These are phyloP conservation scores for Salticus scenicus DNA, from an alignment of 2,888 invertebrate species.

Conservation along the genomic window DNA sequence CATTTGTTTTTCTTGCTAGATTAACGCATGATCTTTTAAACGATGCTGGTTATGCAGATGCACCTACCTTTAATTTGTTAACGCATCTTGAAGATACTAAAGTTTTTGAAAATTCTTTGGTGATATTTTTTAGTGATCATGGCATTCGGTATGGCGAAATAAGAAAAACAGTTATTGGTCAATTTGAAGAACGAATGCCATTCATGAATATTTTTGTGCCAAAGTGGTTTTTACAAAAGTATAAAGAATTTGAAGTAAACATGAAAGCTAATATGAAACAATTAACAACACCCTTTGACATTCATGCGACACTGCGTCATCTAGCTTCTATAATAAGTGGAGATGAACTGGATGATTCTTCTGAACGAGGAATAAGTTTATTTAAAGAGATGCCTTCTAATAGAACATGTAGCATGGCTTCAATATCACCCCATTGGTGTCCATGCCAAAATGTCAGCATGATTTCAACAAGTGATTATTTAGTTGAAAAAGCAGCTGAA, in stretches of 20 bases:
- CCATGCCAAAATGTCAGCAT: slow-evolving; percentile 72
- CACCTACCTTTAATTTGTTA: slow-evolving; percentile 78
- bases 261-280: slow-evolving; percentile 74
- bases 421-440: slow-evolving; percentile 75
- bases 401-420: slow-evolving; percentile 75
- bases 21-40: slow-evolving; percentile 75
- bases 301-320: slow-evolving; percentile 74
- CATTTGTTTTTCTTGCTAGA: slow-evolving; percentile 75
- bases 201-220: slow-evolving; percentile 75
- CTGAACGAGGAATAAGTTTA: slow-evolving; percentile 73
- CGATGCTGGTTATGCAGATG: slow-evolving; percentile 74
- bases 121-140: slow-evolving; percentile 75
- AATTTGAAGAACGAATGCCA: slow-evolving; percentile 76
- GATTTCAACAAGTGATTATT: slow-evolving; percentile 22
- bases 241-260: slow-evolving; percentile 72
- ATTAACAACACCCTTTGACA: slow-evolving; percentile 76
- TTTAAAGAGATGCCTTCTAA: slow-evolving; percentile 74
- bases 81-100: slow-evolving; percentile 78
- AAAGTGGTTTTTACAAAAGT: slow-evolving; percentile 73
- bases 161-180: slow-evolving; percentile 82
- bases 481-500: slow-evolving; percentile 45
- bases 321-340: slow-evolving; percentile 37
- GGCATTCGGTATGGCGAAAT: slow-evolving; percentile 76
- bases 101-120: slow-evolving; percentile 82
- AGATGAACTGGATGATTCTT: not conserved